These are phyloP conservation scores for Saccostrea echinata DNA, from an alignment of 1,140 invertebrate genomes.

Conservation along the genomic window DNA sequence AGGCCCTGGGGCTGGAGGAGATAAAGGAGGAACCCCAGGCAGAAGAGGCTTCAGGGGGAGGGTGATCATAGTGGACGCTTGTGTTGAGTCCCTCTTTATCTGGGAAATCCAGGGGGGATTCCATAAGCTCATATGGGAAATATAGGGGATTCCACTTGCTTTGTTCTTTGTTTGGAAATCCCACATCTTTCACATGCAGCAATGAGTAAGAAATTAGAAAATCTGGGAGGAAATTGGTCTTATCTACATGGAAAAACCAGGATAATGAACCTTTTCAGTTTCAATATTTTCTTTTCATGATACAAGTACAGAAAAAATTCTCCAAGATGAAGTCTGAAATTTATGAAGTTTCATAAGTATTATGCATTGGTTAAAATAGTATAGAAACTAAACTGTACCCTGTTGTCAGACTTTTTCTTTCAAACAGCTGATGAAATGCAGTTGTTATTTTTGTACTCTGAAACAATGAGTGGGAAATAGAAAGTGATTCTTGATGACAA, in stretches of 20 bases:
- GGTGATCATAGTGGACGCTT: neutral
- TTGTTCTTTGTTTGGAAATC: neutral
- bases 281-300: neutral
- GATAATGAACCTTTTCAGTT: neutral
- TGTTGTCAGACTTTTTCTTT: too few relatives aligned
- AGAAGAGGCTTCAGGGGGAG: neutral
- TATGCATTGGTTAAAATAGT: too few relatives aligned
- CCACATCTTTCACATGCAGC: neutral
- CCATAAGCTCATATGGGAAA: neutral
- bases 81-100: neutral
- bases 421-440: too few relatives aligned
- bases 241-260: neutral
- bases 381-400: too few relatives aligned
- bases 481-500: too few relatives aligned
- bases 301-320: too few relatives aligned
- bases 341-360: too few relatives aligned
- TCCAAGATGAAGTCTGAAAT: too few relatives aligned
- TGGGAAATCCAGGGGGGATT: neutral
- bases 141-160: neutral
- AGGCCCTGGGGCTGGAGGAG: conserved; percentile 12
- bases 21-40: neutral
- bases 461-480: too few relatives aligned
- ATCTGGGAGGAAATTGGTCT: neutral
- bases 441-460: too few relatives aligned
- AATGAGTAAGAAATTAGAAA: neutral